Percentiles rank a stretch among this genome's conserved stretches.
Evolutionary conservation across 2,797 vertebrate genomes (phyloP).

Genomic region (Sandelia bainsii): DNA sequence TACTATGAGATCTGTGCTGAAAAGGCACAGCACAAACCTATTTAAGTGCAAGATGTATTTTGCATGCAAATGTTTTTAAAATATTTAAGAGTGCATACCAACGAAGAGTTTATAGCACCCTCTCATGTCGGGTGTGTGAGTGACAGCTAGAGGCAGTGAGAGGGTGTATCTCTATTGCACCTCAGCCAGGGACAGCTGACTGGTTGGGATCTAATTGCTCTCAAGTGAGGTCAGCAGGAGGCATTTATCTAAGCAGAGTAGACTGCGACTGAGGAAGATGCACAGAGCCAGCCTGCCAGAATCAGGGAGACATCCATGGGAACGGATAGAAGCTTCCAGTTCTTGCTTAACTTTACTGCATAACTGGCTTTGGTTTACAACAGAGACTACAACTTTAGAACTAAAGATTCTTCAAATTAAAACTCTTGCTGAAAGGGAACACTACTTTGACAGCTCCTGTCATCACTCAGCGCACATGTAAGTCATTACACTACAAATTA

Average conservation of each 20-base stretch:
- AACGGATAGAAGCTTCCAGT: conserved; percentile 89
- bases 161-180: conserved; percentile 77
- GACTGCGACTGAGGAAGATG: conserved; percentile 90
- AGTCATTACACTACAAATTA: conserved; percentile 78
- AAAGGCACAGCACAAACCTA: conserved; percentile 10
- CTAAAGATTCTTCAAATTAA: conserved; percentile 43
- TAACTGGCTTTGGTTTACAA: conserved; percentile 67
- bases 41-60: conserved; percentile 36
- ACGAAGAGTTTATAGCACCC: conserved; percentile 90
- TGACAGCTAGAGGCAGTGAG: conserved; percentile 79
- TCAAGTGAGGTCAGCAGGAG: conserved; percentile 99
- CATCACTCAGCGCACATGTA: conserved; percentile 88
- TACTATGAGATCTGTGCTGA: conserved; percentile 24
- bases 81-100: conserved; percentile 50
- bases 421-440: conserved; percentile 84
- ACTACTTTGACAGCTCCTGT: conserved; percentile 84
- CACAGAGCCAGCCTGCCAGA: conserved; percentile 86
- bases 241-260: conserved; percentile 95
- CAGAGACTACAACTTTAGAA: conserved; percentile 49
- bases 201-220: conserved; percentile 99
- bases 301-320: conserved; percentile 89
- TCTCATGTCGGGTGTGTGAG: conserved; percentile 90
- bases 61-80: not conserved
- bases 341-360: conserved; percentile 86
- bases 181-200: conserved; percentile 92